Percentiles rank a stretch among this genome's conserved stretches.
Conservation (phyloP, 35 echinoderm and acorn worm species). For the Holothuria glaberrima region DNA sequence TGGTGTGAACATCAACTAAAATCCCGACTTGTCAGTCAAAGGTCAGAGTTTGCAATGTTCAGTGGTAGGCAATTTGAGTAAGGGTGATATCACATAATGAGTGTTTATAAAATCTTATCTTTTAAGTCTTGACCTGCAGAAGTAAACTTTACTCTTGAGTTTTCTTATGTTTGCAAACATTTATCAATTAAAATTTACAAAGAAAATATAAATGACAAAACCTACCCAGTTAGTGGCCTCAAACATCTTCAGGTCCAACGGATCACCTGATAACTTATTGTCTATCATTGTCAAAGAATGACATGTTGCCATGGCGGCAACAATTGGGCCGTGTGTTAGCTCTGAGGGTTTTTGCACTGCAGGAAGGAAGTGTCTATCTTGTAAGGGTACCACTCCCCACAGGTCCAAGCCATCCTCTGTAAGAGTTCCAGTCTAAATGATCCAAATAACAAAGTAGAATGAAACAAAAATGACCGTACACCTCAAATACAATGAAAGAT, state of each 20-base stretch:
- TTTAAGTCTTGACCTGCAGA: no score
- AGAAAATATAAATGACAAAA: neutral
- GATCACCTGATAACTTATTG: constrained; percentile 88
- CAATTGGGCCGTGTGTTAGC: constrained; percentile 80
- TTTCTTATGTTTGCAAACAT: no score
- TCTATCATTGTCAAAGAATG: constrained; percentile 92
- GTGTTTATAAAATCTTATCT: no score
- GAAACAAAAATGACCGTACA: no score
- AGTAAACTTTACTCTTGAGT: no score
- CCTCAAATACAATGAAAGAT: no score
- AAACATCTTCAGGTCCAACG: constrained; percentile 98
- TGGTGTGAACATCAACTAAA: no score
- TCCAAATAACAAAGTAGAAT: no score
- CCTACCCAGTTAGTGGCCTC: constrained; percentile 95
- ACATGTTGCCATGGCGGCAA: constrained; percentile 97
- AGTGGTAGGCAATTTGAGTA: no score
- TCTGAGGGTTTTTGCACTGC: constrained; percentile 74
- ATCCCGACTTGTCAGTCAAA: no score
- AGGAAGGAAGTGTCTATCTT: constrained; percentile 83
- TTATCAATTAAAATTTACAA: neutral
- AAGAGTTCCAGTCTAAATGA: constrained; percentile 84
- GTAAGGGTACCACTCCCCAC: constrained; percentile 90
- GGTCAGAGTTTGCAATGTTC: no score
- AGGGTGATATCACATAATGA: no score
- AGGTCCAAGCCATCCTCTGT: constrained; percentile 97